These are phyloP conservation scores for Caenorhabditis elegans DNA, from an alignment of 1,140 invertebrate species.

Conservation along the genomic window WBcel235 BX284606.5:3537001-3537500, in stretches of 20 bases:
- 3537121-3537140: background rate
- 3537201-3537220: background rate
- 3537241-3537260: no score
- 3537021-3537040: background rate
- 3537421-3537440: background rate
- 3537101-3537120: background rate
- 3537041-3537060: background rate
- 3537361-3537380: background rate
- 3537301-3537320: no score
- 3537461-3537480: background rate
- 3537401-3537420: background rate
- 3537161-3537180: background rate
- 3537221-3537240: background rate
- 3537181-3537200: background rate
- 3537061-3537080: background rate
- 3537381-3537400: background rate
- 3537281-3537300: no score
- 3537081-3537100: constrained; percentile 13
- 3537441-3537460: background rate
- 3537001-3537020: constrained; percentile 26
- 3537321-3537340: background rate
- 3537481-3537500: background rate
- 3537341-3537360: background rate
- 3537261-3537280: no score
- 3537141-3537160: background rate